Conservation (phyloP, 2,113 vertebrate species). For the Numida meleagris region DNA sequence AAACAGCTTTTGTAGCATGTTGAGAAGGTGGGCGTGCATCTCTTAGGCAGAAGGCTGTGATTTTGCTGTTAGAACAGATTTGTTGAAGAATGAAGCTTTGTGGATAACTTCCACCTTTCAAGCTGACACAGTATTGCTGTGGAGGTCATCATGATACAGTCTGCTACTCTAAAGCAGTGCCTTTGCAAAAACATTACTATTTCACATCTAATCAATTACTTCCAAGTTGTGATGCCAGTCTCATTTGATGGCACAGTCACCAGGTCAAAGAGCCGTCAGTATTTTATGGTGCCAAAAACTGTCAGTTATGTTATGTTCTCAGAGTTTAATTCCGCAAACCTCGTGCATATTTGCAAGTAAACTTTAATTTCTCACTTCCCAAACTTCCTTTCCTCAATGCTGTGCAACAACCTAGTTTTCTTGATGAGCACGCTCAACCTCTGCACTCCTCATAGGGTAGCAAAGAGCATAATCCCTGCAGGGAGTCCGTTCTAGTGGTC, state of each 20-base stretch:
- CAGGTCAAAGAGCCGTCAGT: neutral
- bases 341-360: neutral
- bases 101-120: neutral
- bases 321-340: neutral
- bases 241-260: neutral
- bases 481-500: neutral
- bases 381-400: neutral
- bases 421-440: neutral
- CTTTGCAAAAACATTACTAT: neutral
- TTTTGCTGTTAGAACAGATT: neutral
- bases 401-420: neutral
- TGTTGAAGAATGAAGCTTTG: neutral
- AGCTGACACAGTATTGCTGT: neutral
- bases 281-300: neutral
- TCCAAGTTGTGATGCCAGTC: neutral
- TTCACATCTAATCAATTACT: neutral
- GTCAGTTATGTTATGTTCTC: fast-evolving
- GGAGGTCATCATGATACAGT: neutral
- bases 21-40: neutral
- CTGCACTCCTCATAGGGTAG: neutral
- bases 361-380: neutral
- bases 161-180: neutral
- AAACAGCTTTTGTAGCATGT: neutral
- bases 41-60: neutral
- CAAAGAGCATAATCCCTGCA: neutral